Conservation (phyloP, 2,797 vertebrate species). For the Pteropus rufus region DNA sequence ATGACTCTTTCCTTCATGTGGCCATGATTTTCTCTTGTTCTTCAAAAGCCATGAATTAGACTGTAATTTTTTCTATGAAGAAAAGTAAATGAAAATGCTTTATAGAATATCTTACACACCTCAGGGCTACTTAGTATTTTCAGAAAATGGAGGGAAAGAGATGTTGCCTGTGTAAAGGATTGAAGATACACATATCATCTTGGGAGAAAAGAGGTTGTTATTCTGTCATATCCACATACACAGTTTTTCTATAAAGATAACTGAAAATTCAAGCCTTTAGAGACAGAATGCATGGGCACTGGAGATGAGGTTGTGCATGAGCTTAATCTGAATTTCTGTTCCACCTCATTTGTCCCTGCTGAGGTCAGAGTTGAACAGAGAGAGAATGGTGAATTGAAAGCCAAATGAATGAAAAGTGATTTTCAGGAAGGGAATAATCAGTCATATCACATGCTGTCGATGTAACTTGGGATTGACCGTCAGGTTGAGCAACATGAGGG, state of each 20-base stretch:
- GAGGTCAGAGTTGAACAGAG: not conserved
- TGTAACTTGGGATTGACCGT: not conserved
- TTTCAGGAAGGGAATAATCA: not conserved
- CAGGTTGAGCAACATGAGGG: not conserved
- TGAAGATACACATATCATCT: not conserved
- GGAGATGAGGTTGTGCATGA: not conserved
- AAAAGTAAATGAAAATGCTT: not conserved
- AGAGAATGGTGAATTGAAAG: not conserved
- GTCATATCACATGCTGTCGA: not conserved
- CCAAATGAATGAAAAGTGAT: not conserved
- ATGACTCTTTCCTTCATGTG: not conserved
- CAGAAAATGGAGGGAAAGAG: slow-evolving; percentile 15
- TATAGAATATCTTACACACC: not conserved
- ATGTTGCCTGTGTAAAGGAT: not conserved
- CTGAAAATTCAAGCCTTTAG: not conserved
- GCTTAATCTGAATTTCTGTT: not conserved
- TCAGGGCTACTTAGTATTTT: slow-evolving; percentile 39
- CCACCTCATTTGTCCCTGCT: not conserved
- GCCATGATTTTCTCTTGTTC: not conserved
- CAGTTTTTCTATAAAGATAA: not conserved
- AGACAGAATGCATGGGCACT: not conserved
- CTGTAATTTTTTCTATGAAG: not conserved
- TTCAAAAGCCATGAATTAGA: not conserved
- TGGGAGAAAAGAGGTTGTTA: not conserved
- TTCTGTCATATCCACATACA: not conserved